Conservation (phyloP, 1,140 invertebrate genomes). For the Drosophila santomea region DNA sequence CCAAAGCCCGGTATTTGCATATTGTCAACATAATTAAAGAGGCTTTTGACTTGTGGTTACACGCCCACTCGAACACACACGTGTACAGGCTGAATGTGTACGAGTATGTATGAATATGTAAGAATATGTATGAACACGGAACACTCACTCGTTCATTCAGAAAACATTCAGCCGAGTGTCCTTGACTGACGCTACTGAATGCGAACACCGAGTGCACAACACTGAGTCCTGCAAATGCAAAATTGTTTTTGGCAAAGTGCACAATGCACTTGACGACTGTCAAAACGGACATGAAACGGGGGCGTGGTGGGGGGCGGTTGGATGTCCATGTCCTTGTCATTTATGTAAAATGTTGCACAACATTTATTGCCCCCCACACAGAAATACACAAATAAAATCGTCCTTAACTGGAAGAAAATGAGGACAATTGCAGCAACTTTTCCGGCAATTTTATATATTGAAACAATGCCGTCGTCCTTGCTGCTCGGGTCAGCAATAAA, state of each 20-base stretch:
- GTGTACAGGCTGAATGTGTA: conserved; percentile 9
- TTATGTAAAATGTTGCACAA: conserved; percentile 67
- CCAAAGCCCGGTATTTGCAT: conserved; percentile 50
- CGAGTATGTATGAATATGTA: conserved; percentile 33
- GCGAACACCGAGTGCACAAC: conserved; percentile 5
- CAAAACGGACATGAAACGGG: conserved; percentile 62
- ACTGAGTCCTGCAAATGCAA: conserved; percentile 34
- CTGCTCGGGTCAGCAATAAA: conserved; percentile 79
- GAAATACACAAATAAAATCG: conserved; percentile 62
- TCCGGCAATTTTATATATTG: conserved; percentile 71
- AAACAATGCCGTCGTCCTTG: conserved; percentile 71
- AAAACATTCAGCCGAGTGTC: conserved; percentile 50
- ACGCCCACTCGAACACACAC: conserved; percentile 30
- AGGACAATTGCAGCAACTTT: conserved; percentile 79
- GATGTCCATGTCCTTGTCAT: conserved; percentile 47
- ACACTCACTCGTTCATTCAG: conserved; percentile 47
- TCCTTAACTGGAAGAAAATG: conserved; percentile 78
- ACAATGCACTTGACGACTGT: conserved; percentile 81
- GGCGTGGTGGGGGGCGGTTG: conserved; percentile 1
- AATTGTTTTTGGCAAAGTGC: conserved; percentile 83
- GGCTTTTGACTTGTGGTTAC: conserved; percentile 58
- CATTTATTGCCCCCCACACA: conserved; percentile 35
- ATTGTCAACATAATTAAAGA: conserved; percentile 64
- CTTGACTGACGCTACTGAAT: conserved; percentile 44
- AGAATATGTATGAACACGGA: conserved; percentile 34